Evolutionary conservation across 2,888 invertebrate genomes (phyloP).

Genomic region (Bembecia ichneumoniformis): DNA sequence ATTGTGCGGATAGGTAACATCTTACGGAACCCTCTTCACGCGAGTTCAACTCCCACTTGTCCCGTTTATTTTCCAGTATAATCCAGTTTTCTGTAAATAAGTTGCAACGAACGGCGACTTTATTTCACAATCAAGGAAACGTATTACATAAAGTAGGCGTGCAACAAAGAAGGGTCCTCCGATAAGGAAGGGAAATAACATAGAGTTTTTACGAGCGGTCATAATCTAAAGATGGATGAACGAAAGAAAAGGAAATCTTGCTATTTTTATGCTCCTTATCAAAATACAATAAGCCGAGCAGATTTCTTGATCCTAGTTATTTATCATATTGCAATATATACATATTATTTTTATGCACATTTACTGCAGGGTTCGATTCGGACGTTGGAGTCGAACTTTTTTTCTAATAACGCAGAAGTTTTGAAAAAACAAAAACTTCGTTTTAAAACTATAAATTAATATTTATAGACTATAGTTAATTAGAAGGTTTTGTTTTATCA

Average conservation of each 20-base stretch:
- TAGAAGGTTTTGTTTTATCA: too few species aligned
- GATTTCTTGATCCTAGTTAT: slow-evolving; percentile 2
- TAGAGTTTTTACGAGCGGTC: slow-evolving; percentile 22
- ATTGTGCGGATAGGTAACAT: too few species aligned
- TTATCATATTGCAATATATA: neutral
- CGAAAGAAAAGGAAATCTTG: slow-evolving; percentile 13
- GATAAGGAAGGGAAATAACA: slow-evolving; percentile 16
- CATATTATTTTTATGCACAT: slow-evolving; percentile 7
- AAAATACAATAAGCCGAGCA: slow-evolving; percentile 6
- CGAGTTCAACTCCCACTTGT: too few species aligned
- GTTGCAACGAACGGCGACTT: neutral
- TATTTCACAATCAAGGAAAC: slow-evolving; percentile 9
- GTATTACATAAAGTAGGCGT: slow-evolving; percentile 7
- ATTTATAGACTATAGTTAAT: too few species aligned
- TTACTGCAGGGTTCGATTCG: too few species aligned
- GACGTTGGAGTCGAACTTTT: too few species aligned
- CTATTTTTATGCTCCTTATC: slow-evolving; percentile 16
- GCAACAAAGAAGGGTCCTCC: slow-evolving; percentile 5
- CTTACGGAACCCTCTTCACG: too few species aligned
- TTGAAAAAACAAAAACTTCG: too few species aligned
- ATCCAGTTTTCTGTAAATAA: too few species aligned
- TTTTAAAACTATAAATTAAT: too few species aligned
- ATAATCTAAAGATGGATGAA: slow-evolving; percentile 19
- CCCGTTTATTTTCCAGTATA: too few species aligned
- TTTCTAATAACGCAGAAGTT: too few species aligned